These are phyloP conservation scores for Platyscapa corneri DNA, from an alignment of 1,140 invertebrate genomes.

Conservation along the genomic window DNA sequence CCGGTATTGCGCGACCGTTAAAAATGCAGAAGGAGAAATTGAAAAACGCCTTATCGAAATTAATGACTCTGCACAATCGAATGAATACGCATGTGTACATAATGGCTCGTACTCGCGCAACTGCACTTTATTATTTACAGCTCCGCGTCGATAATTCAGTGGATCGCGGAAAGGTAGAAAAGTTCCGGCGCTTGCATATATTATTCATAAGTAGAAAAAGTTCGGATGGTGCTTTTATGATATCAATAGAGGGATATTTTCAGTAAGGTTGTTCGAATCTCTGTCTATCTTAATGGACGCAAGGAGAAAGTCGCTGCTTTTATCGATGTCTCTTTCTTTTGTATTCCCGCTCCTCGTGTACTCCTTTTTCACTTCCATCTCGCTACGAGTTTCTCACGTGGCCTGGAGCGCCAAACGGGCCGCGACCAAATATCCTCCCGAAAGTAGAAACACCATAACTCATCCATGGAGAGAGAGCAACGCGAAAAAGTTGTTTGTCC, in stretches of 20 bases:
- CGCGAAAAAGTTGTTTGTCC: constrained; percentile 72
- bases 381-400: constrained; percentile 56
- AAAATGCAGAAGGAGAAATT: not conserved
- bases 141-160: constrained; percentile 40
- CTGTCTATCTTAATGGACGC: not conserved
- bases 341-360: constrained; percentile 10
- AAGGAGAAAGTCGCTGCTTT: constrained; percentile 49
- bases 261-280: not conserved
- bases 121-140: constrained; percentile 43
- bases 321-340: constrained; percentile 31
- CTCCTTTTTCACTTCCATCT: constrained; percentile 51
- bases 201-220: constrained; percentile 48
- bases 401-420: constrained; percentile 59
- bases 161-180: constrained; percentile 2
- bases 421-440: constrained; percentile 63
- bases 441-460: constrained; percentile 66
- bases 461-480: constrained; percentile 57
- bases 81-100: not conserved
- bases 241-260: constrained; percentile 43
- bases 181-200: not conserved
- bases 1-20: not conserved
- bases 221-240: constrained; percentile 44
- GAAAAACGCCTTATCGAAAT: not conserved
- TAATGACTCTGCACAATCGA: constrained; percentile 15
- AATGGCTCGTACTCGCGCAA: not conserved